phyloP scores from a whole-genome alignment of 2,797 vertebrate genomes.

The Cichlasoma orientale region DNA sequence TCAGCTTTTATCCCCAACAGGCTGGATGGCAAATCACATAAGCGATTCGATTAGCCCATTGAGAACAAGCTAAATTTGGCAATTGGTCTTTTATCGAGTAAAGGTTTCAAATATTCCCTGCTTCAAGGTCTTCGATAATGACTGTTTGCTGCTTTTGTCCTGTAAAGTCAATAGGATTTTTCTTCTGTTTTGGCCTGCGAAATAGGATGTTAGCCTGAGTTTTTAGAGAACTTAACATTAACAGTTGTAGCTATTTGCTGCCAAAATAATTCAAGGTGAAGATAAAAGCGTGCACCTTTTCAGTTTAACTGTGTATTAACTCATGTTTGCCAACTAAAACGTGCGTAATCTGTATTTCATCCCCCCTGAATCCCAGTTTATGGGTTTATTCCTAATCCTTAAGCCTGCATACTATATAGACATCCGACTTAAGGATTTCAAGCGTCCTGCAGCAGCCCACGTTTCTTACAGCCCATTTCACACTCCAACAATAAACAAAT shows the following conservation, averaged over 20 bases:
- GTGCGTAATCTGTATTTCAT: neutral
- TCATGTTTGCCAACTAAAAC: neutral
- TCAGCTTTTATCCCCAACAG: neutral
- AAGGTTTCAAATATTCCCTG: neutral
- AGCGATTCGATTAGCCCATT: neutral
- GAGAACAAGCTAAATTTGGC: neutral
- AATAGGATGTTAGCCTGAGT: neutral
- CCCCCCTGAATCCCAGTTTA: slow-evolving; percentile 10
- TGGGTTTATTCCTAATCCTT: slow-evolving; percentile 17
- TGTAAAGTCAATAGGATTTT: neutral
- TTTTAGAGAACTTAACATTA: too few relatives aligned
- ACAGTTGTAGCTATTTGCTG: neutral
- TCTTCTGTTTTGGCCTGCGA: too few relatives aligned
- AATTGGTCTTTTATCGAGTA: neutral
- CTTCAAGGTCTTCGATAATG: neutral
- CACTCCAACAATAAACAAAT: neutral
- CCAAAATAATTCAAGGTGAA: neutral
- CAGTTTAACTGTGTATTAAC: neutral
- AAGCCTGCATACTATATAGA: neutral
- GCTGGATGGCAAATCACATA: neutral
- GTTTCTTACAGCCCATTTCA: neutral
- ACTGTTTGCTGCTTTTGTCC: neutral
- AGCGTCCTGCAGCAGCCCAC: neutral
- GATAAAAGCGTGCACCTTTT: fast-evolving
- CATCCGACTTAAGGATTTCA: neutral